phyloP scores from a whole-genome alignment of 1,140 invertebrate species.

The Aphelenchoides fujianensis region DNA sequence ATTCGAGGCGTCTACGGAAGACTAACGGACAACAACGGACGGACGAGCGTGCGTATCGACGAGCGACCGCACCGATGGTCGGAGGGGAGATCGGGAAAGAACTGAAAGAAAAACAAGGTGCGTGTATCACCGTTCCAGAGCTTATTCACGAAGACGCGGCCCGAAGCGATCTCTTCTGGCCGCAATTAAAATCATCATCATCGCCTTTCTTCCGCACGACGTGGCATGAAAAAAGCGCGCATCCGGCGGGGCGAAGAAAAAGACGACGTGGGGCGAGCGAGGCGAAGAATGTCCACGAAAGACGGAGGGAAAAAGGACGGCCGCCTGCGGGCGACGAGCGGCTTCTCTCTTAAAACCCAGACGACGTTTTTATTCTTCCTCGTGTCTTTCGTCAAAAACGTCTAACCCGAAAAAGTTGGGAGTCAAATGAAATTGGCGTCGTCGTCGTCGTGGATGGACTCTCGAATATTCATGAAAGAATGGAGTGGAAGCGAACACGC shows the following conservation, averaged over 20 bases:
- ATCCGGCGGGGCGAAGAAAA: neutral
- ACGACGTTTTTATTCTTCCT: neutral
- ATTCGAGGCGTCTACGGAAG: neutral
- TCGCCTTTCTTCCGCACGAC: constrained; percentile 12
- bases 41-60: no score
- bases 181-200: no score
- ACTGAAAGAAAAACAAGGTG: no score
- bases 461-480: no score
- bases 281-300: constrained; percentile 7
- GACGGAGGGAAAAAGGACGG: neutral
- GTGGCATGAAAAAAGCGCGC: constrained; percentile 6
- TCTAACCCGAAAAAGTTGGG: neutral
- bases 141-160: neutral
- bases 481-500: no score
- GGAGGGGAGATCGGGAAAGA: neutral
- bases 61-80: neutral
- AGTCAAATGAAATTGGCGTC: neutral
- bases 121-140: no score
- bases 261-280: neutral
- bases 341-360: neutral
- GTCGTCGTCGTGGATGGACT: no score
- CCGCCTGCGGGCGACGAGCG: neutral
- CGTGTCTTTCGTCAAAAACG: constrained; percentile 5
- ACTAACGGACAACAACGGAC: neutral
- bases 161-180: neutral